Percentiles rank a stretch among this genome's conserved stretches.
phyloP scores from a whole-genome alignment of 92 coral and sea anemone species.

The Anthopleura xanthogrammica region DNA sequence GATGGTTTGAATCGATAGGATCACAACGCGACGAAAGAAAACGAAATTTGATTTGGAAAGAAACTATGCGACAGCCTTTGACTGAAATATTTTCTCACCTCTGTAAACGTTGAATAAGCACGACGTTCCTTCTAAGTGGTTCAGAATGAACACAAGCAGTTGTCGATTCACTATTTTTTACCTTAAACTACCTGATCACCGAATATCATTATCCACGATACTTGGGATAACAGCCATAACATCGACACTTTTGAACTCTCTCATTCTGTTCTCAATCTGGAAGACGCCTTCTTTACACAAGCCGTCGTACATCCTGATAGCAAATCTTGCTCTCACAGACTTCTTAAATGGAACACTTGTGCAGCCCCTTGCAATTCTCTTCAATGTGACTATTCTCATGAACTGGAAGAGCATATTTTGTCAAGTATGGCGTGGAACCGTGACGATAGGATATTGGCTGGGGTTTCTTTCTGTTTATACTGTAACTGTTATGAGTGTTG shows the following conservation, averaged over 20 bases:
- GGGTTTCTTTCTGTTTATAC: background rate
- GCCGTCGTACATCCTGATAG: constrained; percentile 4
- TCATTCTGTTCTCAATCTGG: background rate
- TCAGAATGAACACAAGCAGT: no score
- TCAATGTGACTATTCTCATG: background rate
- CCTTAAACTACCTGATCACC: no score
- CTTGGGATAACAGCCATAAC: background rate
- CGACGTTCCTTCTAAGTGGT: no score
- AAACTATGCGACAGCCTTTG: no score
- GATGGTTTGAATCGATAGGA: no score
- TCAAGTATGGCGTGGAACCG: background rate
- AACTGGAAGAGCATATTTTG: background rate
- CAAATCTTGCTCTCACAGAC: constrained; percentile 3
- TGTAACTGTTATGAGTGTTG: background rate
- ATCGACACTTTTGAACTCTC: background rate
- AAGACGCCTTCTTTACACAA: background rate
- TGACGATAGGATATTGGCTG: background rate
- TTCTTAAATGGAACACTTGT: background rate
- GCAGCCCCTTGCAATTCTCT: background rate
- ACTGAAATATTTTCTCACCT: no score
- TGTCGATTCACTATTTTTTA: no score
- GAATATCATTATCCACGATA: no score
- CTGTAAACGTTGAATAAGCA: no score
- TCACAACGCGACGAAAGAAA: no score
- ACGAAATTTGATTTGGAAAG: no score